These are phyloP conservation scores for Ahaetulla prasina DNA, from an alignment of 2,113 vertebrate genomes.

Conservation along the genomic window DNA sequence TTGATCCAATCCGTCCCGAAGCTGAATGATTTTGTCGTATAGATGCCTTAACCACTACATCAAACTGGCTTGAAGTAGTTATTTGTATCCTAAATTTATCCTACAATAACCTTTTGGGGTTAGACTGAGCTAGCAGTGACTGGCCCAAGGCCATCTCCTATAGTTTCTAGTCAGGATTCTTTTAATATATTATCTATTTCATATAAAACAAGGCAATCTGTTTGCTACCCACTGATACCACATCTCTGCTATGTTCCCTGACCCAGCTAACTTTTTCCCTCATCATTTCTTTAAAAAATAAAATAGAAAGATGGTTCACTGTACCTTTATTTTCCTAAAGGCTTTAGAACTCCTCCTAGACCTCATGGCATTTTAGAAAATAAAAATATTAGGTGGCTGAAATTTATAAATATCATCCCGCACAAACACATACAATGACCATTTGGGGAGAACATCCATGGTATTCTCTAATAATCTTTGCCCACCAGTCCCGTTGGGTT, in stretches of 20 bases:
- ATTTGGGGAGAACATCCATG: neutral
- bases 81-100: neutral
- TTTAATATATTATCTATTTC: neutral
- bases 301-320: neutral
- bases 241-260: neutral
- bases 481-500: neutral
- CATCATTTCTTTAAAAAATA: neutral
- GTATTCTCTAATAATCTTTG: neutral
- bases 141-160: neutral
- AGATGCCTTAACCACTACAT: neutral
- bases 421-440: neutral
- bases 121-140: neutral
- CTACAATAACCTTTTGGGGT: neutral
- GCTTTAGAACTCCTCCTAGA: neutral
- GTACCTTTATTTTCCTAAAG: neutral
- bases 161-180: neutral
- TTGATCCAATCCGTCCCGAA: too few species aligned
- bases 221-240: neutral
- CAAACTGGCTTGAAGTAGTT: neutral
- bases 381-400: neutral
- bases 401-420: neutral
- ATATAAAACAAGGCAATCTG: neutral
- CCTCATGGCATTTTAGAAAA: neutral
- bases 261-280: neutral
- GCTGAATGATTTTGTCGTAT: too few species aligned